Percentiles rank a stretch among this genome's conserved stretches.
These are phyloP conservation scores for Xestoiulus laeticollis DNA, from an alignment of 2,888 invertebrate genomes.

Conservation along the genomic window DNA sequence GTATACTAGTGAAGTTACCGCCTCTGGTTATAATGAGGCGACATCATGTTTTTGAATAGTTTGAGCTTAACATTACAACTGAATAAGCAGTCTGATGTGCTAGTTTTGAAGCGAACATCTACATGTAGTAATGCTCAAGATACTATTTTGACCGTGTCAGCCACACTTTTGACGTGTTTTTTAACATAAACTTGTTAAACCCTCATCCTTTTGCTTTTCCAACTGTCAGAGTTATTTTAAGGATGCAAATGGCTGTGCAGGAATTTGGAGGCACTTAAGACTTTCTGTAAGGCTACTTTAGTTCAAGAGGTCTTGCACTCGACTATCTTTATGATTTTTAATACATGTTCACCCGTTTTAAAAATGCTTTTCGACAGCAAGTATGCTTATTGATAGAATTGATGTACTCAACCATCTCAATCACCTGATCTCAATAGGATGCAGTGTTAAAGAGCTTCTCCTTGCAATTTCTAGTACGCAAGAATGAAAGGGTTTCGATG, in stretches of 20 bases:
- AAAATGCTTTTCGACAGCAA: background rate
- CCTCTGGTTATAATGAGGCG: background rate
- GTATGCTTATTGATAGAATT: background rate
- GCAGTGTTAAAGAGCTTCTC: too few species aligned
- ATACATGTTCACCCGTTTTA: background rate
- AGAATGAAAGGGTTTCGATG: too few species aligned
- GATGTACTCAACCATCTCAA: too few species aligned
- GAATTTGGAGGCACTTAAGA: background rate
- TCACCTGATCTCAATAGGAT: too few species aligned
- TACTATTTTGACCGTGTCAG: background rate
- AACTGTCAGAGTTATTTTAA: background rate
- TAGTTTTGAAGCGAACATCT: background rate
- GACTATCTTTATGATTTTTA: background rate
- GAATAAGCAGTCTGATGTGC: background rate
- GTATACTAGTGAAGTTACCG: too few species aligned
- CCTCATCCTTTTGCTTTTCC: background rate
- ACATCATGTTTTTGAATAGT: background rate
- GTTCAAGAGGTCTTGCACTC: background rate
- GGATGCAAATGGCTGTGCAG: background rate
- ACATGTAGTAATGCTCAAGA: background rate
- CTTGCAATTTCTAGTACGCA: too few species aligned
- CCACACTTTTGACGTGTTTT: background rate
- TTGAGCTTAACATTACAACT: background rate
- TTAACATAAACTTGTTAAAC: background rate
- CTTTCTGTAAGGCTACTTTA: background rate